Evolutionary conservation across 2,888 invertebrate species (phyloP), one percentile per base, ranked within the genome.

Genomic region (Papilio gigon): DNA sequence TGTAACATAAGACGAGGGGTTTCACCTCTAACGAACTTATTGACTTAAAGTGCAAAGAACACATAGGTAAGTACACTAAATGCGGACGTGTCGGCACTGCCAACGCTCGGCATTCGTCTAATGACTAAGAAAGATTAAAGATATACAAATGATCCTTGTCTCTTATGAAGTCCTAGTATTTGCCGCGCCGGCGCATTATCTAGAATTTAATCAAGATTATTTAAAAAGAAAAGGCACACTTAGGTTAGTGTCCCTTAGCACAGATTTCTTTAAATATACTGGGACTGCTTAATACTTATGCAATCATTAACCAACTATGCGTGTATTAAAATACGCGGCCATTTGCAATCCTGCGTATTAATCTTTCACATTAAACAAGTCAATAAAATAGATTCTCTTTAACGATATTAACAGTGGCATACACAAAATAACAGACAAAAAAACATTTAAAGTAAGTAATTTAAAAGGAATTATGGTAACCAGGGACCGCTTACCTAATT

Each of bases 11-110:
- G 17, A 25, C 35, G 63, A 63, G 17, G 62, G 63, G 63, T 68
- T 68, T 68, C 67, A 68, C 67, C 67, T 62, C 42, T 58, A 68
- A 68, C 44, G 62, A 58, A 63, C 67, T 68, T 68, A 64, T 37
- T 64, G 68, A 47, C 64, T 68, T 68, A 64, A n/a, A 47, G 58
- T 47, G 59, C 44, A 64, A 64, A 68, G 68, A 58, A 63, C 25
- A 47, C 59, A n/a, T 63, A 63, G 25, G 59, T 58, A 63, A 68
- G 63, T 68, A 63, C 59, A 44, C 58, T 68, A 68, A 68, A 68
- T 68, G 63, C 44, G 63, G 58, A 68, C 63, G 67, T 67, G 68
- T 63, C 47, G 35, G 63, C 14, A 30, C 11, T 27, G 20, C 30
- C 30, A 14, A 37, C 59, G 6, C 33, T 33, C 20, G 27, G 4